Evolutionary conservation across 2,888 invertebrate genomes (phyloP).

Genomic region (Dendrolimus houi): DNA sequence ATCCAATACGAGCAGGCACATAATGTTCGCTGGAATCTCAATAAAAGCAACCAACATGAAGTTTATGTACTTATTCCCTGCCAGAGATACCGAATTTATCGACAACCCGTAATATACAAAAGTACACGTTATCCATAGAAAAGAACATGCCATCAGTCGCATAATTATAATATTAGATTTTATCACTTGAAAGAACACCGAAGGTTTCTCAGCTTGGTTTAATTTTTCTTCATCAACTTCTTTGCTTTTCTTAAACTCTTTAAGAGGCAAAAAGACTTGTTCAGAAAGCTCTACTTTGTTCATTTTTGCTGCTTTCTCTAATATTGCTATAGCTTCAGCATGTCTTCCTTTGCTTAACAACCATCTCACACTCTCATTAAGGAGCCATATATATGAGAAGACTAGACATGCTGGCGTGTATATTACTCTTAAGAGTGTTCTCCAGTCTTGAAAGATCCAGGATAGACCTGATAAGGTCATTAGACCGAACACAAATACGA

Average conservation of each 20-base stretch:
- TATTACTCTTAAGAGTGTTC: constrained; percentile 78
- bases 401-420: constrained; percentile 83
- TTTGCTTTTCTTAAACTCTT: constrained; percentile 30
- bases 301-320: constrained; percentile 80
- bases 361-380: constrained; percentile 88
- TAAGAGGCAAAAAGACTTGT: constrained; percentile 49
- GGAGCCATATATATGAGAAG: constrained; percentile 80
- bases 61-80: constrained; percentile 86
- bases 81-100: constrained; percentile 84
- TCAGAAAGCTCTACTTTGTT: constrained; percentile 74
- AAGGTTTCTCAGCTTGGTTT: constrained; percentile 19
- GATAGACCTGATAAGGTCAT: constrained; percentile 81
- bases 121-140: constrained; percentile 87
- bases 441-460: constrained; percentile 83
- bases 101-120: constrained; percentile 89
- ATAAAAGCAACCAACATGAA: constrained; percentile 80
- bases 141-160: constrained; percentile 79
- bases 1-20: constrained; percentile 79
- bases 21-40: constrained; percentile 84
- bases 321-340: constrained; percentile 78
- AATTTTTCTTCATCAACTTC: constrained; percentile 16
- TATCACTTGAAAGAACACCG: constrained; percentile 58
- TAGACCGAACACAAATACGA: constrained; percentile 84
- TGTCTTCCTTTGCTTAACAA: constrained; percentile 81
- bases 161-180: constrained; percentile 72